Conservation (phyloP, 35 echinoderm and acorn worm species). For the Lytechinus pictus region DNA sequence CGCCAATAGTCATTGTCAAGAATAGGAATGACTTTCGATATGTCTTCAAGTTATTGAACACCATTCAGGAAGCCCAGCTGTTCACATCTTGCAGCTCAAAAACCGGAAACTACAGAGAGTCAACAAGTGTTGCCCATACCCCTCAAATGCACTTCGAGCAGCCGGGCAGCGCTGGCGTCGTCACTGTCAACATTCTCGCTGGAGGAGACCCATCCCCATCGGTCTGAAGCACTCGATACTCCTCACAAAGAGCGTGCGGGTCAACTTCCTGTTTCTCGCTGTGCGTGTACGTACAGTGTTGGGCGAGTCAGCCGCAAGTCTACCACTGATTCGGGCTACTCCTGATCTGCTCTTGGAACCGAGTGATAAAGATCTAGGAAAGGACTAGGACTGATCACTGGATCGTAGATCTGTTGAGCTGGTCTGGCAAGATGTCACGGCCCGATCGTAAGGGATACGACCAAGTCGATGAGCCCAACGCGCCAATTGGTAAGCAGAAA, state of each 20-base stretch:
- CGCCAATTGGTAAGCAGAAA: constrained; percentile 26
- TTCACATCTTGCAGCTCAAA: not conserved
- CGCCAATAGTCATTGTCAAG: not conserved
- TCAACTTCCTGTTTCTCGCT: not conserved
- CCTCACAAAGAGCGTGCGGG: not conserved
- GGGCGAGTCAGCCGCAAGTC: not conserved
- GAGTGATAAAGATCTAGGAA: not conserved
- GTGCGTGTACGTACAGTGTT: not conserved
- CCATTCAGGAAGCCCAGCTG: not conserved
- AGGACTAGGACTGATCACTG: not conserved
- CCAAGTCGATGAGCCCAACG: not conserved
- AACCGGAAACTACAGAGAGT: not conserved
- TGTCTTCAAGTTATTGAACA: not conserved
- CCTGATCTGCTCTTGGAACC: not conserved
- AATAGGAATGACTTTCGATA: not conserved
- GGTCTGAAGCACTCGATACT: not conserved
- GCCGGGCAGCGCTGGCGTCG: not conserved
- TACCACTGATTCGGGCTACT: not conserved
- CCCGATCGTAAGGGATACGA: not conserved
- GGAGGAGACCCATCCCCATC: not conserved
- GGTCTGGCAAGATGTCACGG: not conserved
- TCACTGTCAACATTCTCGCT: not conserved
- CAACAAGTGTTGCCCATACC: not conserved
- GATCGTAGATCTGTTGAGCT: not conserved
- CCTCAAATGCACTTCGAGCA: not conserved